Conservation (phyloP, 2,888 invertebrate genomes). For the Chironomus tentans region DNA sequence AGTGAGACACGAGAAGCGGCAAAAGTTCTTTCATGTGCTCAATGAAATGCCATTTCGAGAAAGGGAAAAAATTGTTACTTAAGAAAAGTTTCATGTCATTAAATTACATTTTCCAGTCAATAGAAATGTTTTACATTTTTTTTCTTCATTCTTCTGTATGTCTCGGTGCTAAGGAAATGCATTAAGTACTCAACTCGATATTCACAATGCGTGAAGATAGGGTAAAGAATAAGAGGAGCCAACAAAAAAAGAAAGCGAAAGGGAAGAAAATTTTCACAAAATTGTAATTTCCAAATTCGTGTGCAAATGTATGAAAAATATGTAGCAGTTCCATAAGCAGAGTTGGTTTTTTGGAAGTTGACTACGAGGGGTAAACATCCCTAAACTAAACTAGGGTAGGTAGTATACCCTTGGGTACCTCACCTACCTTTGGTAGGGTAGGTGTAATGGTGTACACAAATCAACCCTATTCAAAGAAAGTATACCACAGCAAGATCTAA, state of each 20-base stretch:
- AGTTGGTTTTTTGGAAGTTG: no score
- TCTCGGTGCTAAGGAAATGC: background rate
- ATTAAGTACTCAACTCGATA: background rate
- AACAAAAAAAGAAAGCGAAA: background rate
- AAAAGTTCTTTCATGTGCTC: background rate
- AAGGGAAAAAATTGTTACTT: background rate
- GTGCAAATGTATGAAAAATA: no score
- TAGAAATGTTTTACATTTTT: constrained; percentile 16
- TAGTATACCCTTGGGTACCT: no score
- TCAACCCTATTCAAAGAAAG: no score
- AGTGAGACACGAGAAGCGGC: background rate
- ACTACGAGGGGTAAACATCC: no score
- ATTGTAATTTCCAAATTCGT: no score
- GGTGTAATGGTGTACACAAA: no score
- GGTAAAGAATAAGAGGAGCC: no score
- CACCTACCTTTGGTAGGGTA: no score
- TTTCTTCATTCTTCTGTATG: background rate
- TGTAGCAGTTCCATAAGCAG: no score
- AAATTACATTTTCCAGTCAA: constrained; percentile 20
- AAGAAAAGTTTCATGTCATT: constrained; percentile 17
- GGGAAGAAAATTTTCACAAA: background rate
- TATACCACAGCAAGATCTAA: no score
- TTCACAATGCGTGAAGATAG: background rate
- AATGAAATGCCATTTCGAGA: constrained; percentile 14
- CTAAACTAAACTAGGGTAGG: no score